Conservation (phyloP, 2,797 vertebrate genomes). For the Melanotaenia boesemani region DNA sequence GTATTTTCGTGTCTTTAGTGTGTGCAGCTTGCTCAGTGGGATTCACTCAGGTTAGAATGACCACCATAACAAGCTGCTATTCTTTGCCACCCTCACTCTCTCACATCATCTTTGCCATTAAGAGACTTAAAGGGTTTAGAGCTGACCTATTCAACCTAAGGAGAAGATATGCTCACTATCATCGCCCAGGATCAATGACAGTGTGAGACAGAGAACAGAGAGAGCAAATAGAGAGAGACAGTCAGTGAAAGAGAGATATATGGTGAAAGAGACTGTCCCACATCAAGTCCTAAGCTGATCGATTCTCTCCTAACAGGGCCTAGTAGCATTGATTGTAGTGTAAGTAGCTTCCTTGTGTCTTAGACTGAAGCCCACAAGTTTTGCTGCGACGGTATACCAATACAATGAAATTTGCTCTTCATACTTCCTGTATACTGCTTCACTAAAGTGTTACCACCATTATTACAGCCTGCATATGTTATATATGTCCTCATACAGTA, state of each 20-base stretch:
- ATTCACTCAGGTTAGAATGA: constrained; percentile 23
- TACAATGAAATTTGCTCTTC: constrained; percentile 26
- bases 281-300: constrained; percentile 79
- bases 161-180: constrained; percentile 62
- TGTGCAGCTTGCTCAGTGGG: constrained; percentile 2
- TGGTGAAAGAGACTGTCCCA: constrained; percentile 68
- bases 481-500: constrained; percentile 5
- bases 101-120: constrained; percentile 51
- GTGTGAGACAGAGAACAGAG: constrained; percentile 46
- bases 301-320: constrained; percentile 76
- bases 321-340: constrained; percentile 78
- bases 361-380: constrained; percentile 61
- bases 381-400: constrained; percentile 39
- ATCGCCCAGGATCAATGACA: constrained; percentile 62
- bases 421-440: constrained; percentile 8
- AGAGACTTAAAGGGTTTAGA: constrained; percentile 55
- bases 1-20: neutral
- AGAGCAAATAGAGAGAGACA: constrained; percentile 60
- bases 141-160: constrained; percentile 59
- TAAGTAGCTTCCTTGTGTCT: constrained; percentile 78
- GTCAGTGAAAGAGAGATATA: constrained; percentile 50
- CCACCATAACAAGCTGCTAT: constrained; percentile 54
- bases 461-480: constrained; percentile 9
- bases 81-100: constrained; percentile 10
- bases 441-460: neutral